phyloP scores from a whole-genome alignment of 1,140 invertebrate species.

The Solenopsis invicta region DNA sequence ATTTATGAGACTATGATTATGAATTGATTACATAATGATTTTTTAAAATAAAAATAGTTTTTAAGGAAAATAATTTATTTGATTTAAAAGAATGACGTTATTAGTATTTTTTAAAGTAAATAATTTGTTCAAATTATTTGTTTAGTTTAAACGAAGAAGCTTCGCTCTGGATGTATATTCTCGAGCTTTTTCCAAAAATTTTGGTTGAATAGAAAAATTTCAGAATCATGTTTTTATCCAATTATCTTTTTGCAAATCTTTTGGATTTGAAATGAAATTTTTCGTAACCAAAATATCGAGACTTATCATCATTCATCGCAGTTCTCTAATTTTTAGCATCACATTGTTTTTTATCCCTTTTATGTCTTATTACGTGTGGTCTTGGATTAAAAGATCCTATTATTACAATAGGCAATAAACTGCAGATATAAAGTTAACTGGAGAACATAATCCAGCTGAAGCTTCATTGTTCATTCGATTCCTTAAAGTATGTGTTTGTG shows the following conservation, averaged over 20 bases:
- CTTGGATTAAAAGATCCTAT: neutral
- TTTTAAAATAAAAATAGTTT: no score
- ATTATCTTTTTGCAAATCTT: neutral
- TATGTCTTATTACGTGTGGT: neutral
- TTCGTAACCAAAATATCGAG: neutral
- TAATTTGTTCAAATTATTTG: no score
- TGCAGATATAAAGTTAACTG: neutral
- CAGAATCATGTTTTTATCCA: no score
- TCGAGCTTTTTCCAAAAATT: neutral
- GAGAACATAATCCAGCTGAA: neutral
- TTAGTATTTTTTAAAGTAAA: no score
- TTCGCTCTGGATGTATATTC: no score
- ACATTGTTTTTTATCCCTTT: neutral
- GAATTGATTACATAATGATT: no score
- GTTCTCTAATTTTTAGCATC: neutral
- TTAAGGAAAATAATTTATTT: no score
- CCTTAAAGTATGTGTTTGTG: neutral
- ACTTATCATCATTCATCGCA: neutral
- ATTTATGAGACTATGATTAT: no score
- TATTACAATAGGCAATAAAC: neutral
- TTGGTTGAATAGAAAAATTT: neutral
- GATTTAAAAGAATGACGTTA: no score
- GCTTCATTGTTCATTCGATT: neutral
- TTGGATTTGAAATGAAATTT: neutral
- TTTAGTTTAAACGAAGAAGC: no score